Percentiles rank a stretch among this genome's conserved stretches.
phyloP scores from a whole-genome alignment of 1,140 invertebrate genomes.

The Ips typographus region DNA sequence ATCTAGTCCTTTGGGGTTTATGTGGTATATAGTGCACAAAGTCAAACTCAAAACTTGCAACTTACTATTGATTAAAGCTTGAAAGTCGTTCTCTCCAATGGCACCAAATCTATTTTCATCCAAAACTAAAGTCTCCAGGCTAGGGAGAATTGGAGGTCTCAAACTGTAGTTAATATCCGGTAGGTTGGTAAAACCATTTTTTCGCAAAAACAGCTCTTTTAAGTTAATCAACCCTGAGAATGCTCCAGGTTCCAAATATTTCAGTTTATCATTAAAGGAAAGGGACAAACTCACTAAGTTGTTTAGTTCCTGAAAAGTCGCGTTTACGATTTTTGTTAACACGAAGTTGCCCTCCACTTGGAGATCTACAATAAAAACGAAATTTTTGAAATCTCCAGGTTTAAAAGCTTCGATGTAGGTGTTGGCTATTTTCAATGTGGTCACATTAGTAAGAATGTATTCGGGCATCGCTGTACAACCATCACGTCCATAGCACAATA shows the following conservation, averaged over 20 bases:
- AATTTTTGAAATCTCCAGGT: constrained; percentile 38
- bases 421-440: constrained; percentile 33
- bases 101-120: constrained; percentile 42
- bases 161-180: constrained; percentile 38
- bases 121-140: constrained; percentile 37
- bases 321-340: constrained; percentile 37
- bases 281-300: constrained; percentile 44
- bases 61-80: constrained; percentile 31
- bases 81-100: constrained; percentile 41
- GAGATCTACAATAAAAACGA: constrained; percentile 37
- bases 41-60: constrained; percentile 53
- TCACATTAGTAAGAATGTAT: constrained; percentile 29
- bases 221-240: constrained; percentile 45
- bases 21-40: constrained; percentile 55
- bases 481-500: constrained; percentile 42
- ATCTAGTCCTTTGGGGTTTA: constrained; percentile 54
- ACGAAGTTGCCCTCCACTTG: constrained; percentile 44
- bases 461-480: constrained; percentile 41
- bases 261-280: constrained; percentile 43
- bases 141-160: constrained; percentile 34
- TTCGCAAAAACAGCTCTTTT: constrained; percentile 39
- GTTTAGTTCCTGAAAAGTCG: constrained; percentile 42
- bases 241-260: constrained; percentile 36
- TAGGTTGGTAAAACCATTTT: constrained; percentile 45
- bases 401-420: constrained; percentile 38